These are phyloP conservation scores for Tineola bisselliella DNA, from an alignment of 2,888 invertebrate species.

Conservation along the genomic window DNA sequence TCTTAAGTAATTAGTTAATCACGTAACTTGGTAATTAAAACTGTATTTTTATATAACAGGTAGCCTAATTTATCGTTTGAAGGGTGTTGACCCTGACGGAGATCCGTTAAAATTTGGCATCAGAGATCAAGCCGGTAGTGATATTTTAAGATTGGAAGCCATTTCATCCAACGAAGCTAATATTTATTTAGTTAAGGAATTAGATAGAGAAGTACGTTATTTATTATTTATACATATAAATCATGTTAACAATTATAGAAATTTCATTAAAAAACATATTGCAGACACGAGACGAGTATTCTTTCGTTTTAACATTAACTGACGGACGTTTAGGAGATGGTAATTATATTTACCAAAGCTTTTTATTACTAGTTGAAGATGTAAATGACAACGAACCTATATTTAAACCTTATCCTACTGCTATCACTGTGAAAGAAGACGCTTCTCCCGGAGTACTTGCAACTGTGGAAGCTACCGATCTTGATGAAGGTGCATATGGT, in stretches of 20 bases:
- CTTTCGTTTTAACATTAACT: conserved; percentile 86
- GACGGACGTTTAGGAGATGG: conserved; percentile 88
- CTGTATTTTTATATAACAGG: conserved; percentile 55
- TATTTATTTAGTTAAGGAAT: conserved; percentile 86
- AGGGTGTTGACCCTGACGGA: conserved; percentile 86
- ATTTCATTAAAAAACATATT: conserved; percentile 21
- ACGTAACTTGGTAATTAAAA: not conserved
- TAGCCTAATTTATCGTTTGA: conserved; percentile 81
- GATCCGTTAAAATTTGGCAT: conserved; percentile 86
- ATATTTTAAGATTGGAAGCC: conserved; percentile 85
- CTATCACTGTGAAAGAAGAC: conserved; percentile 83
- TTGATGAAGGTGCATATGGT: conserved; percentile 91
- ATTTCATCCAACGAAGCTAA: conserved; percentile 84
- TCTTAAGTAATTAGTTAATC: no score
- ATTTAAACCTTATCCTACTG: conserved; percentile 86
- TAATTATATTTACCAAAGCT: conserved; percentile 89
- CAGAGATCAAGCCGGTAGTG: conserved; percentile 80
- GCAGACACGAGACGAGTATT: conserved; percentile 87
- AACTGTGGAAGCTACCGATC: conserved; percentile 87
- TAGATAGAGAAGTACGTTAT: conserved; percentile 84
- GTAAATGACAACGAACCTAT: conserved; percentile 92
- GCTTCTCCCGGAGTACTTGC: conserved; percentile 78
- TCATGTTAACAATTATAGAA: not conserved
- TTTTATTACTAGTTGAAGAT: conserved; percentile 88
- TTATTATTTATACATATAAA: not conserved